These are phyloP conservation scores for Stegana nigrithorax DNA, from an alignment of 2,888 invertebrate species.

Conservation along the genomic window DNA sequence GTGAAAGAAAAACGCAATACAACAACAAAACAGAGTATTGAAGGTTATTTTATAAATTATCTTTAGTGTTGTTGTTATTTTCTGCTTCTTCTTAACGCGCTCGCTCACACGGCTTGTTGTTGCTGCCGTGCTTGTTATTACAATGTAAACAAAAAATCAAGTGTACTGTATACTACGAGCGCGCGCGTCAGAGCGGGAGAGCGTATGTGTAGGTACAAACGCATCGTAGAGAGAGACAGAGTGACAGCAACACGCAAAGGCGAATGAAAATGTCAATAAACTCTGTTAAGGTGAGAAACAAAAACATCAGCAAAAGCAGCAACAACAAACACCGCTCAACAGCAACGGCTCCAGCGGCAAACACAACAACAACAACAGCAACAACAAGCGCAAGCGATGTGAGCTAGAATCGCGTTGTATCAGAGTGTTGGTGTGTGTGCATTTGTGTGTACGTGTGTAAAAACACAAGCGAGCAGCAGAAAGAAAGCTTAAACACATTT, in stretches of 20 bases:
- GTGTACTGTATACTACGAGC: not conserved
- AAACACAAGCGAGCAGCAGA: not conserved
- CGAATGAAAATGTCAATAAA: slow-evolving; percentile 61
- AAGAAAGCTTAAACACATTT: not conserved
- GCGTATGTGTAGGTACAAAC: too few species aligned
- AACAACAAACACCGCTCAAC: not conserved
- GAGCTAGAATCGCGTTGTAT: too few species aligned
- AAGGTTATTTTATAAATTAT: slow-evolving; percentile 15
- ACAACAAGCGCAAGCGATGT: not conserved
- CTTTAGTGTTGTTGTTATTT: not conserved
- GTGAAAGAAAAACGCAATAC: not conserved
- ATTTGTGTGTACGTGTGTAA: not conserved
- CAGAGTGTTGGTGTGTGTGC: too few species aligned
- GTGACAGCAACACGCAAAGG: slow-evolving; percentile 55
- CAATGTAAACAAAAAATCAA: slow-evolving; percentile 19
- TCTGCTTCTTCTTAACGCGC: not conserved
- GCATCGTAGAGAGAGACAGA: too few species aligned
- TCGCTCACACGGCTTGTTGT: not conserved
- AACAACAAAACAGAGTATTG: slow-evolving; percentile 1
- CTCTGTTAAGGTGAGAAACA: slow-evolving; percentile 60
- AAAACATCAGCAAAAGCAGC: not conserved
- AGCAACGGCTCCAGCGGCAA: not conserved
- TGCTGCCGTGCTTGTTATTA: not conserved
- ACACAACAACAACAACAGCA: not conserved
- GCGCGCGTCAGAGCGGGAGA: not conserved